These are phyloP conservation scores for Caenorhabditis zanzibari DNA, from an alignment of 2,888 invertebrate species.

Conservation along the genomic window DNA sequence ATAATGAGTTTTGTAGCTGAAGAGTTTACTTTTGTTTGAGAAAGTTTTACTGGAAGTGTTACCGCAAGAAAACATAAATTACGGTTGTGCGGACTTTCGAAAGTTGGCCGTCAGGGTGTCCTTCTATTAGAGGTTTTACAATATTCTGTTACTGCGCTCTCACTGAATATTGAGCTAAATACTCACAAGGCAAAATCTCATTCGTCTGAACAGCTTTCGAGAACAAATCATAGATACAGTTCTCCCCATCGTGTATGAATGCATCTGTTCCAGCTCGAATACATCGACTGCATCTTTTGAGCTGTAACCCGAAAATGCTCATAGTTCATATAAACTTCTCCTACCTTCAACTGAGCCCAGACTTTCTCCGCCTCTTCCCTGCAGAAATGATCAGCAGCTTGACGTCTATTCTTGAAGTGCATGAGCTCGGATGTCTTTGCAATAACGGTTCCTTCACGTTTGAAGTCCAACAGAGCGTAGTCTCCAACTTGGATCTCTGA, in stretches of 20 bases:
- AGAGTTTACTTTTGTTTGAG: too few species aligned
- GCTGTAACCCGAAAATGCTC: not conserved
- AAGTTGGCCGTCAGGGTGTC: too few species aligned
- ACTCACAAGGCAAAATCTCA: conserved; percentile 18
- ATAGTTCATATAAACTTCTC: not conserved
- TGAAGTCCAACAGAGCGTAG: conserved; percentile 31
- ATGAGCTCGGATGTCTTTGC: not conserved
- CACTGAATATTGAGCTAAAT: too few species aligned
- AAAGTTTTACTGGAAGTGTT: not conserved
- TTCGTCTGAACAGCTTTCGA: not conserved
- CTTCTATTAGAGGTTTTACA: too few species aligned
- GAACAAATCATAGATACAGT: conserved; percentile 31
- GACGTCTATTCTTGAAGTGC: not conserved
- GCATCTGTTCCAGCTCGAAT: conserved; percentile 8
- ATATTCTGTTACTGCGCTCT: too few species aligned
- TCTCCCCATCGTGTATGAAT: conserved; percentile 4
- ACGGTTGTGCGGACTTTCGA: too few species aligned
- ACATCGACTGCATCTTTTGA: conserved; percentile 8
- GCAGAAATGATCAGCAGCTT: conserved; percentile 7
- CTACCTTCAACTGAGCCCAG: not conserved
- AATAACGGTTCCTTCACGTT: not conserved
- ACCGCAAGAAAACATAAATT: too few species aligned
- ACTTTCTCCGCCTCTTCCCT: conserved; percentile 9
- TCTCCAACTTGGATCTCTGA: conserved; percentile 1
- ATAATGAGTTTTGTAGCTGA: too few species aligned